Base-by-base conservation (phyloP, 2,113 vertebrate genomes). In the Notarius quadriscutis region DNA sequence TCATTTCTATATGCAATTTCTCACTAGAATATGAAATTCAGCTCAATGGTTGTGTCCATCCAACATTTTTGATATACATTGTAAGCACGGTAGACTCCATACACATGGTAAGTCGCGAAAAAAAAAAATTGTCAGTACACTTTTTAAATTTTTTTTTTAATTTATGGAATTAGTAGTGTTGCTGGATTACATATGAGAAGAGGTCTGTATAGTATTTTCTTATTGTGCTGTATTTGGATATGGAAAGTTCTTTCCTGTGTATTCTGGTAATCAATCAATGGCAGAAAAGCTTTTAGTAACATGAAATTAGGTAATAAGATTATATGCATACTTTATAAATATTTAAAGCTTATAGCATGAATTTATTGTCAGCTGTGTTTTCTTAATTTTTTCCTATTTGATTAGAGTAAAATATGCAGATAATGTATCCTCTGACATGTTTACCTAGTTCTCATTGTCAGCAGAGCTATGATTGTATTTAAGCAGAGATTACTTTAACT, bases 1-100 rank as follows among this genome's bases (percentile, higher is more conserved):
- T 84, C 57, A 86, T 88, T 88, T 80, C 78, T 69, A 79, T 78
- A 87, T 83, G 83, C 80, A 75, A 83, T 78, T 89, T 84, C 85
- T 87, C 82, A 87, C 69, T 84, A 77, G 81, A 75, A 63, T 63
- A 48, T 74, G 8, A 27, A 74, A 27, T 9, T 77, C 55, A 62
- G 25, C 63, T 74, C 34, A 48, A 41, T 25, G 72, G 20, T 87
- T 81, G 79, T 89, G 78, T 62, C 78, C 88, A 78, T 58, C 69
- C 51, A 57, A 83, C 18, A 5, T 58, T 89, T 89, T 86, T 89
- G 69, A 88, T 88, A 88, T 53, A 25, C 17, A 81, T 72, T n/a
- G 55, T 75, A 63, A 74, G 67, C 50, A 82, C 34, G 58, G 80
- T 82, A 65, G 22, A 82, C 81, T 67, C 84, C 81, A 81, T 22